Base-by-base conservation (phyloP, 64 coral and sea anemone genomes). In the Pocillopora damicornis region DNA sequence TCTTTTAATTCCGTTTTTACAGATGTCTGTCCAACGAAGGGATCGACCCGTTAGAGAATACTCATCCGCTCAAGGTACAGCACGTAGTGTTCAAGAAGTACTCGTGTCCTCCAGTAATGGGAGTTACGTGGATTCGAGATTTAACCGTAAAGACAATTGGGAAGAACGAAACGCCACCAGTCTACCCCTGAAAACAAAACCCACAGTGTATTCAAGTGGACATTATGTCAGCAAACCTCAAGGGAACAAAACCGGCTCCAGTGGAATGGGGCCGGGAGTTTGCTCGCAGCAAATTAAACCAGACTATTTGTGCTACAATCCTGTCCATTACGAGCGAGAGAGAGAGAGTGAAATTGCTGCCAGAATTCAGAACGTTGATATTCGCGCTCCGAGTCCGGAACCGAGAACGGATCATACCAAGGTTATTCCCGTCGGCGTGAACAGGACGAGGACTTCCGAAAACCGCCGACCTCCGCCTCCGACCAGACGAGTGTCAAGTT, bases 221-320 rank as follows among this genome's bases (percentile, higher is more conserved):
- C 91, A 93, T 85, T 93, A 88, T 64, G 62, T 62, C 83, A 88
- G 58, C 77, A 88, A 88, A 75, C 15, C 57, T 57, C 79, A 61
- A 64, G 63, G 10, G 58, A 18, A 51, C 12, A 59, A 34, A 74
- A 57, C 60, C 61, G 56, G 18, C n/a, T 9, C 38, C 94, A 71
- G 35, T 67, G 84, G 37, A 78, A 79, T 45, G 37, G 61, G 15
- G 18, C 1, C 61, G 58, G 72, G 18, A 30, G 71, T 74, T 4
- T 99, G 97, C 38, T 84, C 93, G 7, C 97, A 99, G 68, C 88
- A 91, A 66, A 99, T 99, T 12, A 99, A 99, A 80, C 97, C 97
- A n/a, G 93, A 99, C 26, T 59, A 67, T 6, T 37, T 95, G 83
- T 99, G 97, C 59, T 99, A 99, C 57, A 99, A 74, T 35, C 97